Percentiles rank a stretch among this genome's conserved stretches.
Conservation (phyloP, 2,113 vertebrate genomes). For the Chaetodon trifascialis region DNA sequence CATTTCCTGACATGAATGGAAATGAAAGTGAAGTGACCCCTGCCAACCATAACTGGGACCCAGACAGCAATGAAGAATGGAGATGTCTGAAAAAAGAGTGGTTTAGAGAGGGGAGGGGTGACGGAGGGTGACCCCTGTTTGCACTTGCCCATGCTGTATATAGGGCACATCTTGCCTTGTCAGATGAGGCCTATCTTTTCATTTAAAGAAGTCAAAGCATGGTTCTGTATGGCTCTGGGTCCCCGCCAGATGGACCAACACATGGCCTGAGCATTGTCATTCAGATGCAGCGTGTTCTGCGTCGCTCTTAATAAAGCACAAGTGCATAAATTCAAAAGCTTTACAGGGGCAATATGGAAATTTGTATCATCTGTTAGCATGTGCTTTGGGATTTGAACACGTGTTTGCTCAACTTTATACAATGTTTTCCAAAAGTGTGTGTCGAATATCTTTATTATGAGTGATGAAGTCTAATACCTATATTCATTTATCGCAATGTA, state of each 20-base stretch:
- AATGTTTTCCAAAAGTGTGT: neutral
- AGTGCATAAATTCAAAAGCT: conserved; percentile 48
- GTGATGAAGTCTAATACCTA: neutral
- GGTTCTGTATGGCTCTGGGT: conserved; percentile 10
- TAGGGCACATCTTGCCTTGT: conserved; percentile 17
- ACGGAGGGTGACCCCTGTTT: conserved; percentile 54
- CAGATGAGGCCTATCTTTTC: conserved; percentile 47
- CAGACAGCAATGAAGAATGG: conserved; percentile 53
- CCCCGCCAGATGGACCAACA: conserved; percentile 73
- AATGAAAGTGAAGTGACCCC: conserved; percentile 59
- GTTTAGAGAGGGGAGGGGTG: neutral
- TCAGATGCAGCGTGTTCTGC: conserved; percentile 69
- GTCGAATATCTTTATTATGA: neutral
- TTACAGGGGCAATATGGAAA: conserved; percentile 35
- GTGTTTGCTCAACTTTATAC: conserved; percentile 11
- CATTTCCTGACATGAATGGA: conserved; percentile 60
- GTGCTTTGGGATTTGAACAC: conserved; percentile 28
- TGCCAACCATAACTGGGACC: conserved; percentile 33
- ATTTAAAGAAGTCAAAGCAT: conserved; percentile 47
- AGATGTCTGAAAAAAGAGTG: conserved; percentile 33
- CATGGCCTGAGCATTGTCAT: conserved; percentile 77
- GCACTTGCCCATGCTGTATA: conserved; percentile 32
- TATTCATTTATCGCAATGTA: neutral
- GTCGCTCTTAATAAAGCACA: conserved; percentile 52
- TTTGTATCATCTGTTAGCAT: conserved; percentile 48